These are phyloP conservation scores for Nettapus auritus DNA, from an alignment of 2,113 vertebrate species.

Conservation along the genomic window DNA sequence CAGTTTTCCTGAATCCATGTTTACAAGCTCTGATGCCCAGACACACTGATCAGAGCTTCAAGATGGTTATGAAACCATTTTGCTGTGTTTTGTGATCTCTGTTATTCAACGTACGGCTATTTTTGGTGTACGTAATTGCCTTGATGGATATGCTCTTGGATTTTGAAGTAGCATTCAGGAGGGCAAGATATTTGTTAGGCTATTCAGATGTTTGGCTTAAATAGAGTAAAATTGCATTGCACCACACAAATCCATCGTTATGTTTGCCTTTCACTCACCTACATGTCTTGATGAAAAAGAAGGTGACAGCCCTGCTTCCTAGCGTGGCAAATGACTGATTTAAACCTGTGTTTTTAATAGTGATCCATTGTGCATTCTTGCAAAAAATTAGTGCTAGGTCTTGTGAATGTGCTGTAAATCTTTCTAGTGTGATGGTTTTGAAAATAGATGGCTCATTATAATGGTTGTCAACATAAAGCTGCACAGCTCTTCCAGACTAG, in stretches of 20 bases:
- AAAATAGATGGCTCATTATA: slow-evolving; percentile 1
- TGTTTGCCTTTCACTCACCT: neutral
- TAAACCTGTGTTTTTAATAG: neutral
- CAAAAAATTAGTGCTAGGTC: slow-evolving; percentile 25
- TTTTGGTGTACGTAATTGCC: slow-evolving; percentile 10
- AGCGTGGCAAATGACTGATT: neutral
- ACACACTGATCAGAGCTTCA: neutral
- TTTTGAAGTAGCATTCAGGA: slow-evolving; percentile 14
- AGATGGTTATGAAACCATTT: neutral
- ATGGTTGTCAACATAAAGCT: neutral
- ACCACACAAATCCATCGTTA: neutral
- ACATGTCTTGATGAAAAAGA: neutral
- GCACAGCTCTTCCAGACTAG: neutral
- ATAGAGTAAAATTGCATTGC: neutral
- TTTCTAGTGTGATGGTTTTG: neutral
- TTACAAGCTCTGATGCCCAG: neutral
- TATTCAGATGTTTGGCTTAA: neutral
- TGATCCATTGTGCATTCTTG: slow-evolving; percentile 10
- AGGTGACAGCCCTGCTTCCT: neutral
- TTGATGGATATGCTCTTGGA: slow-evolving; percentile 6
- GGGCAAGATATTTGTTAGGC: neutral
- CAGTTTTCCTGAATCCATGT: neutral
- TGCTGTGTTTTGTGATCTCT: neutral
- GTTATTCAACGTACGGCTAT: neutral
- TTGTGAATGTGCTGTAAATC: slow-evolving; percentile 28